Base-by-base conservation (phyloP, 2,113 vertebrate genomes). In the Genyomyrus donnyi region DNA sequence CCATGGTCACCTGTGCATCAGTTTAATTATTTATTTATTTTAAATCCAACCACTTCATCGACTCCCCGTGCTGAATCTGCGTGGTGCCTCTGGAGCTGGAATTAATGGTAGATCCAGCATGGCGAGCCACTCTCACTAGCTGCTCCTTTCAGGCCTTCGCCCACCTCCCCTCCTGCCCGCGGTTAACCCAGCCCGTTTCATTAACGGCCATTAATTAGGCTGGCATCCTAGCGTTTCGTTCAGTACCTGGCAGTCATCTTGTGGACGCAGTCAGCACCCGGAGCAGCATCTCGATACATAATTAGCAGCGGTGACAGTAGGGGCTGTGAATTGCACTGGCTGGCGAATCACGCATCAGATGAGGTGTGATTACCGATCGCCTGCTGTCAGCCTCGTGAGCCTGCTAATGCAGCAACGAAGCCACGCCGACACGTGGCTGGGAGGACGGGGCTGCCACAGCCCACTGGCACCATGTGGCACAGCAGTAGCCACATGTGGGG, bases 231-330 rank as follows among this genome's bases (percentile, higher is more conserved):
- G 21, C 1, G 7, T 46, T 46, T n/a, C 3, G 17, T 19, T 88
- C 24, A 24, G 35, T 39, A 31, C 58, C 62, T 70, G 62, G 87
- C 87, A 39, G 56, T 45, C 42, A 35, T 45, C 87, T 88, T 39
- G 15, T 17, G 39, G 19, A 39, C 87, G 15, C 53, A 58, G 27
- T 45, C 56, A n/a, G 10, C 56, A 62, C 11, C 87, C 87, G 42
- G 21, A 53, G 21, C 53, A 66, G 53, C 56, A 66, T 66, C 53
- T 62, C 87, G 35, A 46, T 88, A 66, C 87, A 88, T 88, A 88
- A 88, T 88, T 88, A 88, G 56, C 87, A 66, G 56, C 56, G 24
- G 58, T 42, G 10, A 17, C 87, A 46, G 87, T 56, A 56, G 31
- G 42, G 53, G 56, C 87, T 88, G 87, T 31, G 53, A 31, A 58